These are phyloP conservation scores for Channallabes apus DNA, from an alignment of 2,797 vertebrate species.

Conservation along the genomic window DNA sequence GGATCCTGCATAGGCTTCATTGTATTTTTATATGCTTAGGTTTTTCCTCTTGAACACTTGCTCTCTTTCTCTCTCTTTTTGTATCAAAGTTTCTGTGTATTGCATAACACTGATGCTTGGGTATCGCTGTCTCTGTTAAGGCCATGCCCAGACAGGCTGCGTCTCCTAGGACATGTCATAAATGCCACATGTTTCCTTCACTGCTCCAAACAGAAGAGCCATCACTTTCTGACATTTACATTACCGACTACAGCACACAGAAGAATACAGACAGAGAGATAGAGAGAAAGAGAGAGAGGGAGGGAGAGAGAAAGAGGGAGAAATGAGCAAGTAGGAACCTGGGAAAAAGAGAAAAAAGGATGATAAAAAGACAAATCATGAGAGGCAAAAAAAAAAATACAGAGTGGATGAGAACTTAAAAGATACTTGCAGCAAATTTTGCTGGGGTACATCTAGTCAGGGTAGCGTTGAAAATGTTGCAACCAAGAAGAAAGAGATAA, in stretches of 20 bases:
- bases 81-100: slow-evolving; percentile 37
- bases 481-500: neutral
- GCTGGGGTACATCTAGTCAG: neutral
- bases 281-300: neutral
- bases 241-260: slow-evolving; percentile 45
- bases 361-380: slow-evolving; percentile 33
- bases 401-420: neutral
- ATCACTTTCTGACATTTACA: slow-evolving; percentile 55
- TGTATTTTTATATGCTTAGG: neutral
- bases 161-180: slow-evolving; percentile 63
- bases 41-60: neutral
- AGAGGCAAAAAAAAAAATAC: neutral
- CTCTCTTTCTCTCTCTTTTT: neutral
- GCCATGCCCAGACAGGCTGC: slow-evolving; percentile 57
- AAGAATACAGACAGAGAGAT: slow-evolving; percentile 13
- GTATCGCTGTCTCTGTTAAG: slow-evolving; percentile 68
- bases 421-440: neutral
- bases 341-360: neutral
- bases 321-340: neutral
- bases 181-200: slow-evolving; percentile 60
- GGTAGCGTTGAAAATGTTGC: neutral
- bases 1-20: neutral
- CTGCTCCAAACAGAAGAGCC: slow-evolving; percentile 41
- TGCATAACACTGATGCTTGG: slow-evolving; percentile 67
- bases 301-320: neutral